Evolutionary conservation across 2,113 vertebrate genomes (phyloP).

Genomic region (Colossoma macropomum): DNA sequence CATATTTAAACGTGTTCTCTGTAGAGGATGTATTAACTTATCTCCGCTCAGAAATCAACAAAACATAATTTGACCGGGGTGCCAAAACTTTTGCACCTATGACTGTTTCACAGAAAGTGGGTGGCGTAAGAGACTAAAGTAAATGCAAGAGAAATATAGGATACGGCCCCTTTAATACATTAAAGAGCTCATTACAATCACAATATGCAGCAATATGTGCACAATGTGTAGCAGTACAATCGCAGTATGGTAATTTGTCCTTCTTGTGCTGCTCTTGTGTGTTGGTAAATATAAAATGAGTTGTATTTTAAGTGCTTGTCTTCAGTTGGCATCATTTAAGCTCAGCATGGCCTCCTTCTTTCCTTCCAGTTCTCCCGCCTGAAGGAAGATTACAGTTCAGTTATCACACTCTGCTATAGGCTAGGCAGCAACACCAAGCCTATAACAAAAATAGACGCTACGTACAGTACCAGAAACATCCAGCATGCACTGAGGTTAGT

Average conservation of each 20-base stretch:
- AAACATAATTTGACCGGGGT: too few species aligned
- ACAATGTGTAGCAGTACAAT: neutral
- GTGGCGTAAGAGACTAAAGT: too few species aligned
- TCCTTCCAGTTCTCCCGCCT: slow-evolving; percentile 80
- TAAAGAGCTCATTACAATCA: neutral
- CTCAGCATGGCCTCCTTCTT: slow-evolving; percentile 78
- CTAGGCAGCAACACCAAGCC: neutral
- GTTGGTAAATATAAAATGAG: neutral
- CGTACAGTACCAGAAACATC: neutral
- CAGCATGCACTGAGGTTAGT: neutral
- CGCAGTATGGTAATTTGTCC: neutral
- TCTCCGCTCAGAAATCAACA: too few species aligned
- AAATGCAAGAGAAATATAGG: too few species aligned
- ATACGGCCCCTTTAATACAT: neutral
- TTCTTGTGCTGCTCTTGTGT: neutral
- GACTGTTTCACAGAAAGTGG: too few species aligned
- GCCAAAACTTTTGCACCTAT: too few species aligned
- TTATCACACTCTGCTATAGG: slow-evolving; percentile 38
- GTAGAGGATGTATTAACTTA: too few species aligned
- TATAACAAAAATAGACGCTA: neutral
- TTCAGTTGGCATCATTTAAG: slow-evolving; percentile 82
- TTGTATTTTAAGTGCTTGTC: slow-evolving; percentile 74
- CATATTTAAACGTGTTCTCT: too few species aligned
- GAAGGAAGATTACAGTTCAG: slow-evolving; percentile 80
- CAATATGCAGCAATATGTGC: too few species aligned